Percentiles rank a stretch among this genome's conserved stretches.
Evolutionary conservation across 2,797 vertebrate species (phyloP).

Genomic region (Argya squamiceps): DNA sequence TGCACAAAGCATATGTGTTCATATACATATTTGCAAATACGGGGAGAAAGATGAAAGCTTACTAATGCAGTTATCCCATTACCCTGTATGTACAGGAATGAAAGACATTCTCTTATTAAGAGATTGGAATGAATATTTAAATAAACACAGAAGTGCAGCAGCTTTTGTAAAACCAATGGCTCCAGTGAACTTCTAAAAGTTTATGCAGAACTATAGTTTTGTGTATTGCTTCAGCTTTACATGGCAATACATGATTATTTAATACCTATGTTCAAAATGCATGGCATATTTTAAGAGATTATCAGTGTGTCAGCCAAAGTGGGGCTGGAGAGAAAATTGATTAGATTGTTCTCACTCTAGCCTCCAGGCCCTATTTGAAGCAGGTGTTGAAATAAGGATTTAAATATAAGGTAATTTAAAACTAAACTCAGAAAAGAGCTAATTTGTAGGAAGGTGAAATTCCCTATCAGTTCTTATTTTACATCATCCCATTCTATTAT

Average conservation of each 20-base stretch:
- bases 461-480: neutral
- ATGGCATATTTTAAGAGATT: neutral
- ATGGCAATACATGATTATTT: neutral
- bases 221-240: neutral
- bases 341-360: neutral
- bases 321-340: neutral
- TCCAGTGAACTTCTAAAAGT: neutral
- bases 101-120: neutral
- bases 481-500: neutral
- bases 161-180: neutral
- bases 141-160: neutral
- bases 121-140: neutral
- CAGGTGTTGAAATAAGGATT: neutral
- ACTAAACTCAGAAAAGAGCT: neutral
- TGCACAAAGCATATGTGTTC: neutral
- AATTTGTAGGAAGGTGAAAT: neutral
- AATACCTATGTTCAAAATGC: neutral
- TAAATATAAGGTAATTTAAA: neutral
- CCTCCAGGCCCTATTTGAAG: neutral
- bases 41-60: neutral
- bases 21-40: neutral
- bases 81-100: neutral
- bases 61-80: neutral
- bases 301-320: neutral
- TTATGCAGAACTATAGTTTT: neutral